Percentiles rank a stretch among this genome's conserved stretches.
phyloP scores from a whole-genome alignment of 2,888 invertebrate genomes.

The Andricus curvator region DNA sequence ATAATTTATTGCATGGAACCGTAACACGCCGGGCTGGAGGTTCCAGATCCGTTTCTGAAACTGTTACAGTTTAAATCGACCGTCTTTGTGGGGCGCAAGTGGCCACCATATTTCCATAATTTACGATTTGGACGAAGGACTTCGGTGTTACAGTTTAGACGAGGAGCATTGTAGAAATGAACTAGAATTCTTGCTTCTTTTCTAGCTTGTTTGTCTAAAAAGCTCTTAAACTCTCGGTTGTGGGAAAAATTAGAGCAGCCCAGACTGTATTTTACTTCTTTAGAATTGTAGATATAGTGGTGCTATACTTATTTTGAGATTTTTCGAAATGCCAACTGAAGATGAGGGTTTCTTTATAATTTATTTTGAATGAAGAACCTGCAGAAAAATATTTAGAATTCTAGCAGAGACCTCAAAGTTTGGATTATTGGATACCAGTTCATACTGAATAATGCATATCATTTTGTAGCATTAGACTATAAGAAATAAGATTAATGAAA shows the following conservation, averaged over 20 bases:
- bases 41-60: constrained; percentile 63
- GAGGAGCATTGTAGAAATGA: constrained; percentile 47
- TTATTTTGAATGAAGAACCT: neutral
- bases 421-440: too few species aligned
- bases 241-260: neutral
- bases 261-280: constrained; percentile 41
- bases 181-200: constrained; percentile 29
- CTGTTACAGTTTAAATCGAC: constrained; percentile 74
- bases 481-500: too few species aligned
- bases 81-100: constrained; percentile 57
- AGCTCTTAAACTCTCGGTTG: neutral
- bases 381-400: neutral
- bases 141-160: constrained; percentile 64
- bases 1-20: constrained; percentile 70
- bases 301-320: neutral
- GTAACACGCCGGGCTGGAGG: constrained; percentile 61
- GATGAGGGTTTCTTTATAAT: constrained; percentile 10
- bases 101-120: constrained; percentile 58
- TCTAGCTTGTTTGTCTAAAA: constrained; percentile 25
- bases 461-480: too few species aligned
- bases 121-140: constrained; percentile 59
- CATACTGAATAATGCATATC: too few species aligned
- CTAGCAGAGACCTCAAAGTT: too few species aligned
- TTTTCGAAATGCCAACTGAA: neutral
- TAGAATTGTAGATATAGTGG: neutral